phyloP scores from a whole-genome alignment of 2,888 invertebrate genomes.

The Caenorhabditis sp. region DNA sequence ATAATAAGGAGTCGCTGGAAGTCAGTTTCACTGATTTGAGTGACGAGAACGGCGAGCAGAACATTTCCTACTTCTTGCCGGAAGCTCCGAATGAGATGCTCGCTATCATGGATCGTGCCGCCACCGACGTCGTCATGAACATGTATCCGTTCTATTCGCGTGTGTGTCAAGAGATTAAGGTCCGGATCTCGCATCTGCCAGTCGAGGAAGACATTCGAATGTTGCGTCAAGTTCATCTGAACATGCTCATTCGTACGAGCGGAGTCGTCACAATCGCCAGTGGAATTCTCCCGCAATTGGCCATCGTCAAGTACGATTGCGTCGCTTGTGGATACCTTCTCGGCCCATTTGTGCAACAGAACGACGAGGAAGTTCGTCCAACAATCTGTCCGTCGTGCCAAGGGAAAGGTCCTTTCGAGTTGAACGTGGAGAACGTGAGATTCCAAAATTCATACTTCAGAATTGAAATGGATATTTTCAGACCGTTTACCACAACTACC shows the following conservation, averaged over 20 bases:
- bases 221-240: conserved; percentile 86
- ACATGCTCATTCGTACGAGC: conserved; percentile 92
- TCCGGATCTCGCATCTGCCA: conserved; percentile 92
- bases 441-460: background rate
- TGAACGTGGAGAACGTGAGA: conserved; percentile 90
- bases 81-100: conserved; percentile 88
- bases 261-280: conserved; percentile 98
- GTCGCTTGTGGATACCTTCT: conserved; percentile 93
- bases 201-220: conserved; percentile 95
- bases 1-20: conserved; percentile 87
- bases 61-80: conserved; percentile 94
- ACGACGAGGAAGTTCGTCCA: conserved; percentile 90
- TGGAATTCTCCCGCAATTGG: conserved; percentile 92
- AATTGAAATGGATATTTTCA: too few species aligned
- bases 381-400: conserved; percentile 98
- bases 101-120: conserved; percentile 80
- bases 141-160: conserved; percentile 95
- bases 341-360: conserved; percentile 92
- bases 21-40: conserved; percentile 91
- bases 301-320: conserved; percentile 97
- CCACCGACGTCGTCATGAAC: conserved; percentile 88
- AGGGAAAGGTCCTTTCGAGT: conserved; percentile 93
- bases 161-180: conserved; percentile 89
- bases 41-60: conserved; percentile 87
- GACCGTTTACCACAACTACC: conserved; percentile 98